Base-by-base conservation (phyloP, 2,113 vertebrate genomes). In the Cebidichthys violaceus region DNA sequence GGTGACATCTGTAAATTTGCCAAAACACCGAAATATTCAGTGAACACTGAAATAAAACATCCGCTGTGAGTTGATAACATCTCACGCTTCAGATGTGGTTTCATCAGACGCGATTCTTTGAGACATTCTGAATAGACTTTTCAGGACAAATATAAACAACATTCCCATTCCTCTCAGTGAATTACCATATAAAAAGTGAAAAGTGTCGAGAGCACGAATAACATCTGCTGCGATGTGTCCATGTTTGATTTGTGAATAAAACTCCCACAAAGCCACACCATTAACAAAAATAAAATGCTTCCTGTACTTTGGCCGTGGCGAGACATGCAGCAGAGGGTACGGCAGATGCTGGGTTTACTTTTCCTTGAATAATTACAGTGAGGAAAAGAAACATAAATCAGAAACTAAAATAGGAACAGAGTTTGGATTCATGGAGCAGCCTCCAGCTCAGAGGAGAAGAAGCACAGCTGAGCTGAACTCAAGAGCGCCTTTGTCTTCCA, bases 371-470 rank as follows among this genome's bases (percentile, higher is more conserved):
- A 77, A 78, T 54, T 20, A 54, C 70, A 66, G 20, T 43, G 73
- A 70, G 59, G 54, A 47, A n/a, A 45, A 60, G 60, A 70, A 55
- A 59, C 57, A 83, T 73, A 76, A 83, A 83, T 80, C 72, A 80
- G 64, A 76, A 67, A 13, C 71, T 66, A 66, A 80, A 73, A 83
- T 62, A 59, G 67, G 72, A 79, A 41, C 43, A 68, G 65, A 50
- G 81, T 70, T 60, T 78, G 47, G 55, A 76, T 71, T 71, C 75
- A 14, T 22, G 65, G 62, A 10, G 67, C 61, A 75, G 79, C 75
- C 71, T 82, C 41, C 22, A 78, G 74, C 75, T 78, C 60, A 4
- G 45, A 67, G 20, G 45, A 67, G 20, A 29, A 61, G 52, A 50
- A 31, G 0, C 66, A 67, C 75, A 79, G 70, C 75, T 79, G 79